Evolutionary conservation across 2,888 invertebrate species (phyloP), one percentile per base, ranked within the genome.

Genomic region (Rhodophaea formosa): DNA sequence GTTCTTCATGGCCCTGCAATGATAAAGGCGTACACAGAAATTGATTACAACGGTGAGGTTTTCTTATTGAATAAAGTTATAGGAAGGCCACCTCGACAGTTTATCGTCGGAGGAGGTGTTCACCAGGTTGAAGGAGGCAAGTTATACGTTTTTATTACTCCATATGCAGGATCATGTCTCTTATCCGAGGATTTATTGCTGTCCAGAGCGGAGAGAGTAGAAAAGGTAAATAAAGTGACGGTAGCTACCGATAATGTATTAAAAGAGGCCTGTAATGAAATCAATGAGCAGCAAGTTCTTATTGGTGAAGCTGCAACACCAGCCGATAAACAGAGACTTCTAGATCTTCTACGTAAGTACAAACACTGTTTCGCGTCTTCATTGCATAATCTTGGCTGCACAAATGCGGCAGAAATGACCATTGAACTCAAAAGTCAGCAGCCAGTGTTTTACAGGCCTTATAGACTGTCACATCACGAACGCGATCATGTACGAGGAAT

Each of bases 361-460:
- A 14, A 58, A 43, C 59, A 68, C 8, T 69, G 69, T 62, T 71
- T 68, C 57, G 66, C 68, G 0, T 17, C 7, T 1, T 15, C 15
- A 10, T 45, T 67, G 1, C 17, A 49, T 1, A 62, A 63, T 0
- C 49, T 69, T 42, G 69, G 67, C 0, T 67, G 66, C 17, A 67
- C 63, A 0, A 59, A 65, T 44, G 56, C 45, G 58, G 67, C 14
- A 10, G 45, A 45, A 12, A 45, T 45, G 45, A 45, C 7, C 8
- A 45, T 45, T 16, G 17, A 45, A 12, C 3, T 68, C 0, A 66
- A 59, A 12, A 65, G 53, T 47, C n/a, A 58, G 7, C 60, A 54
- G 0, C 64, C 68, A 1, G 57, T 70, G 0, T 62, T 68, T 0
- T 70, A 69, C 52, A 35, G 69, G 0, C 70, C 70, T 0, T 69